Percentiles rank a stretch among this genome's conserved stretches.
phyloP scores from a whole-genome alignment of 2,113 vertebrate genomes.

The Spilogale gracilis region DNA sequence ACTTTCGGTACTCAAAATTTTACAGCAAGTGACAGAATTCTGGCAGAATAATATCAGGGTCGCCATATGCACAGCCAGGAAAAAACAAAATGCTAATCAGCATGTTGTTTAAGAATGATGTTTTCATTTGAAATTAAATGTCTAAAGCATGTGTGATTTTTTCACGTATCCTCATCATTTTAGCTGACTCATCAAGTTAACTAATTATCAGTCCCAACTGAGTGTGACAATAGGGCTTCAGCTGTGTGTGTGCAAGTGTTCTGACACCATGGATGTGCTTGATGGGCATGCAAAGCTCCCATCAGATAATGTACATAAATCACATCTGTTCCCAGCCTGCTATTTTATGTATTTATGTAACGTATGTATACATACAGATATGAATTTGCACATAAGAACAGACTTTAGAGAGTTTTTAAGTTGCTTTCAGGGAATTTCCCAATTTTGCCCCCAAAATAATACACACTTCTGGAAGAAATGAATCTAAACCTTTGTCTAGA shows the following conservation, averaged over 20 bases:
- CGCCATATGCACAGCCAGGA: not conserved
- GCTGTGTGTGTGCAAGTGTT: not conserved
- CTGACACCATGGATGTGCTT: not conserved
- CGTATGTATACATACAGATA: not conserved
- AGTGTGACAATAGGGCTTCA: not conserved
- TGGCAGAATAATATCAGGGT: not conserved
- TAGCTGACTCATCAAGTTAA: not conserved
- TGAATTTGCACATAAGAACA: not conserved
- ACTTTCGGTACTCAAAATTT: not conserved
- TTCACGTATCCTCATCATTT: not conserved
- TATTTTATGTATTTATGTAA: not conserved
- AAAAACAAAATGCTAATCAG: slow-evolving; percentile 13
- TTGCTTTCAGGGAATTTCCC: not conserved
- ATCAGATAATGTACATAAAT: not conserved
- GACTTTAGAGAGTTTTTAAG: not conserved
- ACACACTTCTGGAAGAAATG: not conserved
- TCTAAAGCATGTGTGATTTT: not conserved
- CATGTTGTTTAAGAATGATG: not conserved
- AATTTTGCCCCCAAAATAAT: not conserved
- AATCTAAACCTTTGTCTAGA: slow-evolving; percentile 8
- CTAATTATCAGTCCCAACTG: not conserved
- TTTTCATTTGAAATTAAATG: slow-evolving; percentile 36
- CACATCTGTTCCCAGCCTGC: not conserved
- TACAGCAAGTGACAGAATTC: not conserved
- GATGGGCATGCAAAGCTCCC: not conserved